phyloP scores from a whole-genome alignment of 2,888 invertebrate species.

The Glaucopsyche alexis region DNA sequence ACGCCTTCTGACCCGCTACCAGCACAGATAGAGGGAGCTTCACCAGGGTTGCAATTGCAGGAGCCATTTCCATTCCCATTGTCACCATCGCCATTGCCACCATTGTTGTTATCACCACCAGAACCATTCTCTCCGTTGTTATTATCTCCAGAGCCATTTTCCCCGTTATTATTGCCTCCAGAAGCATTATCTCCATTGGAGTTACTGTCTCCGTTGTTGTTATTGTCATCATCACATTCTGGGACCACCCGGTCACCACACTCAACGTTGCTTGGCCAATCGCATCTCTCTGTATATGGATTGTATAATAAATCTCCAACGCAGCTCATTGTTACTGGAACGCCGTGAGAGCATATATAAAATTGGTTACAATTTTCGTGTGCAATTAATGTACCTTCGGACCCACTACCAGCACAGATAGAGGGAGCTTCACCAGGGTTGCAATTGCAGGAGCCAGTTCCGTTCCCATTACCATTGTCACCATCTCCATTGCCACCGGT shows the following conservation, averaged over 20 bases:
- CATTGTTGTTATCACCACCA: neutral
- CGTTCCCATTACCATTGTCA: constrained; percentile 30
- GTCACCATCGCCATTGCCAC: constrained; percentile 21
- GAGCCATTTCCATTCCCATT: constrained; percentile 34
- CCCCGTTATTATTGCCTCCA: too few relatives aligned
- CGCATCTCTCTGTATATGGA: constrained; percentile 44
- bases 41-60: constrained; percentile 46
- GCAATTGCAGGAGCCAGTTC: constrained; percentile 43
- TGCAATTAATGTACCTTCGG: constrained; percentile 34
- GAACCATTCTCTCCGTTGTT: constrained; percentile 34
- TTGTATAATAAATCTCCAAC: constrained; percentile 43
- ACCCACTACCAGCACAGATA: constrained; percentile 33
- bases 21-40: constrained; percentile 39
- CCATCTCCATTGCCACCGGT: constrained; percentile 23
- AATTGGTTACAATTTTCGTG: constrained; percentile 43
- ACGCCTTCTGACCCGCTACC: constrained; percentile 32
- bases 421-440: constrained; percentile 43
- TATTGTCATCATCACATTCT: constrained; percentile 28
- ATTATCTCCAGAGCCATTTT: constrained; percentile 29
- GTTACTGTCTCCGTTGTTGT: constrained; percentile 14
- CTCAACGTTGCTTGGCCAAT: constrained; percentile 45
- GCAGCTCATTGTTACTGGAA: constrained; percentile 43
- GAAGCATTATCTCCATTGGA: neutral
- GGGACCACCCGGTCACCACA: constrained; percentile 40
- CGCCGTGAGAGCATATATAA: constrained; percentile 46